Evolutionary conservation across 2,888 invertebrate species (phyloP).

Genomic region (Aporophyla nigra): DNA sequence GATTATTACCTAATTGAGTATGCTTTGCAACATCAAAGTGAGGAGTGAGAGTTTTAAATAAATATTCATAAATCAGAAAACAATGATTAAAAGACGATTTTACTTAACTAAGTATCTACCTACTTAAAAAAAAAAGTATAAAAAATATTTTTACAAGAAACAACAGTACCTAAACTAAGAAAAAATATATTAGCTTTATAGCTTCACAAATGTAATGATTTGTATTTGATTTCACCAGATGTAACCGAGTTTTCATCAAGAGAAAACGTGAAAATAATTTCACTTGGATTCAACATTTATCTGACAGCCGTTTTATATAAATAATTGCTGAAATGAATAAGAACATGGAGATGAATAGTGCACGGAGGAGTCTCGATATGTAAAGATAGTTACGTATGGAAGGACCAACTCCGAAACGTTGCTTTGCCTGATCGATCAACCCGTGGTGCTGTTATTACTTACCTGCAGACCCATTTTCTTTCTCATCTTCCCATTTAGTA

Average conservation of each 20-base stretch:
- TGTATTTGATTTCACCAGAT: neutral
- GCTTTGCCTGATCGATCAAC: no score
- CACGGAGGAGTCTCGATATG: no score
- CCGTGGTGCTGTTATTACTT: no score
- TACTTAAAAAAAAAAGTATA: no score
- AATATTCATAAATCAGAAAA: constrained; percentile 17
- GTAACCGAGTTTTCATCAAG: neutral
- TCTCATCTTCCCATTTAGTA: no score
- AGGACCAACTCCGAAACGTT: no score
- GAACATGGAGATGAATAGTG: no score
- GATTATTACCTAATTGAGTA: constrained; percentile 14
- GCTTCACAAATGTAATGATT: neutral
- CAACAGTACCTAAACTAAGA: neutral
- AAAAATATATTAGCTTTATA: neutral
- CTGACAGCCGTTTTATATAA: no score
- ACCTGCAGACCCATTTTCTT: no score
- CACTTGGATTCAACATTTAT: no score
- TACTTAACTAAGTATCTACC: neutral
- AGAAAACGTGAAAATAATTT: neutral
- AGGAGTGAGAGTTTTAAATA: neutral
- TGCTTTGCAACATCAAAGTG: constrained; percentile 38
- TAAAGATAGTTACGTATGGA: no score
- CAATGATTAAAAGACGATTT: neutral
- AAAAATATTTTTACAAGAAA: neutral
- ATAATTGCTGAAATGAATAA: no score